A percentile compares a stretch with the other conserved stretches of the same genome.
Evolutionary conservation across 2,888 invertebrate genomes (phyloP).

Genomic region (Pterostichus madidus): DNA sequence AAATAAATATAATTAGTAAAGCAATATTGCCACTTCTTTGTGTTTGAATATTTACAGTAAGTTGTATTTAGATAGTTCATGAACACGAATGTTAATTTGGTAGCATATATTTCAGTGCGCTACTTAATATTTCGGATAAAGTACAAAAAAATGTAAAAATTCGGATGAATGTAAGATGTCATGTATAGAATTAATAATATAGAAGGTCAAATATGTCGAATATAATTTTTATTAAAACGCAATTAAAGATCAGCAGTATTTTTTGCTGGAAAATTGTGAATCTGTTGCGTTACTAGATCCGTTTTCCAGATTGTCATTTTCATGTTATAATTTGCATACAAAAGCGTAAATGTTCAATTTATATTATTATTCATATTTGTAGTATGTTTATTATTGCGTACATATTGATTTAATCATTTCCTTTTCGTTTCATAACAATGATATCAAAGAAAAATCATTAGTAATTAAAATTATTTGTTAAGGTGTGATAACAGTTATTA

Average conservation of each 20-base stretch:
- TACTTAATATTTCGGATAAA: too few relatives aligned
- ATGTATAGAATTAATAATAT: too few relatives aligned
- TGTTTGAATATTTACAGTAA: not conserved
- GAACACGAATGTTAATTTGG: too few relatives aligned
- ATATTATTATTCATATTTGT: constrained; percentile 12
- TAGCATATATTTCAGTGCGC: too few relatives aligned
- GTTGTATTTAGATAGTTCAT: not conserved
- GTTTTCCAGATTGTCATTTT: constrained; percentile 11
- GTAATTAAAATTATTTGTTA: not conserved
- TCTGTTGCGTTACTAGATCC: not conserved
- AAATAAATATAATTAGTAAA: not conserved
- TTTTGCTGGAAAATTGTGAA: not conserved
- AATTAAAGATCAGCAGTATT: not conserved
- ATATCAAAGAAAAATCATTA: constrained; percentile 6
- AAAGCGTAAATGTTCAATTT: constrained; percentile 5
- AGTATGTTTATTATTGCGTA: constrained; percentile 3
- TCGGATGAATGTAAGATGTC: too few relatives aligned
- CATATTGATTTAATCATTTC: constrained; percentile 22
- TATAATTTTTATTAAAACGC: too few relatives aligned
- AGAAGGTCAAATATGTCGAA: too few relatives aligned
- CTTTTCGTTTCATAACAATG: not conserved
- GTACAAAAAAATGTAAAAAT: too few relatives aligned
- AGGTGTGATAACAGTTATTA: not conserved
- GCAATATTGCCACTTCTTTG: not conserved
- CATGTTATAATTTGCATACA: constrained; percentile 24